Evolutionary conservation across 2,888 invertebrate genomes (phyloP), one percentile per base, ranked within the genome.

Genomic region (Anagyrus pseudococci): DNA sequence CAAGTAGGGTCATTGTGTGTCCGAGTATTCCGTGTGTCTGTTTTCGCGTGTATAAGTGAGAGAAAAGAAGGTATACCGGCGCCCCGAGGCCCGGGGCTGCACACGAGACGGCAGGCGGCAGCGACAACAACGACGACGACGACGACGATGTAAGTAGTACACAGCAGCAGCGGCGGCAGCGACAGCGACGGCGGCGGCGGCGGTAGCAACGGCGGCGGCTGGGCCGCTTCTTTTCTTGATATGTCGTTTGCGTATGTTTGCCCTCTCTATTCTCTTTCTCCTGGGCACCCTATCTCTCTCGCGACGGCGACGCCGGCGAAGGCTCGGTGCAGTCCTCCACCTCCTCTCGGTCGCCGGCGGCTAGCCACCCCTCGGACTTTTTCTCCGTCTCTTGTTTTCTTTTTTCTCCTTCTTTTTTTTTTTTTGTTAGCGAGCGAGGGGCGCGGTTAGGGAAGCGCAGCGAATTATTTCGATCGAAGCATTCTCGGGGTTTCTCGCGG

Each of bases 241-340:
- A 72, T 72, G 72, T 73, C 69, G 62, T 69, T 70, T 71, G 68
- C 48, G 44, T 22, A n/a, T n/a, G 20, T n/a, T n/a, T 29, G 15
- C 8, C 44, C 13, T 59, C n/a, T 26, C 22, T 40, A n/a, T 47
- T 41, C 8, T 47, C 23, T n/a, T 17, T 23, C 8, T 46, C 25
- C 25, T 15, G 13, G 50, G 17, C n/a, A n/a, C n/a, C n/a, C n/a
- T n/a, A n/a, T n/a, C n/a, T n/a, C n/a, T 23, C n/a, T 37, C 48
- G 37, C n/a, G 44, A 19, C 41, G 3, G 22, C 44, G 29, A 23
- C 13, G 7, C 15, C n/a, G 40, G 8, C 20, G 22, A 25, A 41
- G n/a, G n/a, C n/a, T n/a, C n/a, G n/a, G n/a, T n/a, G n/a, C n/a
- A n/a, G n/a, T n/a, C n/a, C n/a, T n/a, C n/a, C n/a, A n/a, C n/a